Evolutionary conservation across 2,888 invertebrate species (phyloP).

Genomic region (Abrostola triplasia): DNA sequence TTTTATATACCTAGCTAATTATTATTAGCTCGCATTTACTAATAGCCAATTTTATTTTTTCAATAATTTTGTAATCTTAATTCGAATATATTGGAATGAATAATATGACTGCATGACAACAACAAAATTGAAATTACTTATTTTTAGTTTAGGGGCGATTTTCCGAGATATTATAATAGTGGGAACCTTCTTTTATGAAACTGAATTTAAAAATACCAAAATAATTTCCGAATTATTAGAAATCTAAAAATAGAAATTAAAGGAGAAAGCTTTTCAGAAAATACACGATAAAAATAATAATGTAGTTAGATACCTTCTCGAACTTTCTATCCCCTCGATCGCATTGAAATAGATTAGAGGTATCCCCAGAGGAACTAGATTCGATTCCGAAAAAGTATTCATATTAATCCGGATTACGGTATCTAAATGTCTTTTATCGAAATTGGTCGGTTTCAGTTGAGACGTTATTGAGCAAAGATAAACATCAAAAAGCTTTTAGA

Average conservation of each 20-base stretch:
- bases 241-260: background rate
- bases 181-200: too few relatives aligned
- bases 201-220: too few relatives aligned
- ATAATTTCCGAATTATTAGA: too few relatives aligned
- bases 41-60: too few relatives aligned
- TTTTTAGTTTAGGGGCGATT: too few relatives aligned
- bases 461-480: constrained; percentile 29
- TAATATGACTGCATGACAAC: too few relatives aligned
- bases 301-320: constrained; percentile 6
- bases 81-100: too few relatives aligned
- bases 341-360: constrained; percentile 41
- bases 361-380: constrained; percentile 42
- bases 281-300: constrained; percentile 22
- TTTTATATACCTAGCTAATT: too few relatives aligned
- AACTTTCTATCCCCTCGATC: constrained; percentile 23
- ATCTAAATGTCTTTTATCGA: constrained; percentile 23
- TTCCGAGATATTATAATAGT: too few relatives aligned
- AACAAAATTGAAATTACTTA: too few relatives aligned
- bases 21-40: too few relatives aligned
- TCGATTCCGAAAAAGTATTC: constrained; percentile 36
- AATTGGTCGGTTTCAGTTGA: constrained; percentile 20
- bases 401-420: constrained; percentile 48
- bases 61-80: too few relatives aligned
- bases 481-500: constrained; percentile 33
- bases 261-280: constrained; percentile 4